Evolutionary conservation across 2,888 invertebrate species (phyloP).

Genomic region (Philonicus albiceps): DNA sequence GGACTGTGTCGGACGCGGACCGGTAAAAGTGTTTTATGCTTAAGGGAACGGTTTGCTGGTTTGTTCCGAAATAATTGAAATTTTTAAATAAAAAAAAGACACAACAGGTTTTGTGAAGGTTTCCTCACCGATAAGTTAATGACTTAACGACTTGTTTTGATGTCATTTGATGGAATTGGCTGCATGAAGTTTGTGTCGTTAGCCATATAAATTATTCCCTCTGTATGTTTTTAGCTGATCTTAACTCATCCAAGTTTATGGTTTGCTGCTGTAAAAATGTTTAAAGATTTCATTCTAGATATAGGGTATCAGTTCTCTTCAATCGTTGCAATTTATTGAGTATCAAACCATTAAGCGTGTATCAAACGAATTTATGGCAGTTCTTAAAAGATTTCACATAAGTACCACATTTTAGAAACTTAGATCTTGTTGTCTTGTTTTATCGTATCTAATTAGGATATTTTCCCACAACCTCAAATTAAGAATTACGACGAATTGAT

Average conservation of each 20-base stretch:
- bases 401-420: no score
- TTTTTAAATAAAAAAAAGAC: background rate
- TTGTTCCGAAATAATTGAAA: background rate
- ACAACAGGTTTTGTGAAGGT: background rate
- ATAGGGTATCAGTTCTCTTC: background rate
- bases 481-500: no score
- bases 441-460: no score
- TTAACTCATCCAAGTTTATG: background rate
- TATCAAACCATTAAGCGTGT: background rate
- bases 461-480: background rate
- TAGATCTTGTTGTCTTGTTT: no score
- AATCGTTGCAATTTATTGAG: background rate
- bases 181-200: background rate
- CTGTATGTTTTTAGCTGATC: background rate
- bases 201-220: background rate
- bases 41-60: background rate
- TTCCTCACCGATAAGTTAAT: background rate
- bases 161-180: background rate
- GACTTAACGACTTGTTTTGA: background rate
- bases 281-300: background rate
- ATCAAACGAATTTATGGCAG: background rate
- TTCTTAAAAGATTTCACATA: background rate
- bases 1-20: background rate
- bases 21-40: background rate
- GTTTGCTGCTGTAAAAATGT: background rate